These are phyloP conservation scores for Siphamia tubifer DNA, from an alignment of 2,113 vertebrate genomes.

Conservation along the genomic window DNA sequence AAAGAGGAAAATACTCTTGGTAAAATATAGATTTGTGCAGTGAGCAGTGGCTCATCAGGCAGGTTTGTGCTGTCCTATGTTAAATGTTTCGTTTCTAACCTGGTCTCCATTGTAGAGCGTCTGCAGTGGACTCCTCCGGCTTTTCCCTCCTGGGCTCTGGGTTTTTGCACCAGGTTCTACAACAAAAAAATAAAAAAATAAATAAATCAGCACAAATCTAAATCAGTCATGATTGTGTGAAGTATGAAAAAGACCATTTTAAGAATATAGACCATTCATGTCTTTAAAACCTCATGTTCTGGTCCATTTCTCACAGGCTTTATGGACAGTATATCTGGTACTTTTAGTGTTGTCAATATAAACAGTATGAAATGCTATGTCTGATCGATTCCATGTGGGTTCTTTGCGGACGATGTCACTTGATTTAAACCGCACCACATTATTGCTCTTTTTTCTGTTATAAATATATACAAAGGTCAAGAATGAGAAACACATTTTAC, in stretches of 20 bases:
- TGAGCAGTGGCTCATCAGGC: no score
- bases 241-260: neutral
- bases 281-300: neutral
- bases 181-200: conserved; percentile 32
- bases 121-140: conserved; percentile 85
- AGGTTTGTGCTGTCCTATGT: neutral
- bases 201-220: neutral
- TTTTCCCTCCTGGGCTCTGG: conserved; percentile 73
- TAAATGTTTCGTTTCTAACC: conserved; percentile 71
- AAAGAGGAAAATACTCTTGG: no score
- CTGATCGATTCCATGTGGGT: neutral
- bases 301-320: neutral
- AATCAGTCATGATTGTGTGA: neutral
- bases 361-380: neutral
- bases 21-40: no score
- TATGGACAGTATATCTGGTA: neutral
- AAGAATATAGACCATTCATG: neutral
- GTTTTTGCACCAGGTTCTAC: conserved; percentile 65
- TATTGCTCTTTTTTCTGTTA: neutral
- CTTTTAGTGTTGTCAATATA: neutral
- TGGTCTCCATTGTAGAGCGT: conserved; percentile 84
- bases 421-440: neutral
- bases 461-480: neutral
- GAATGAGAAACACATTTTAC: neutral
- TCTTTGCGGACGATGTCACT: neutral